Percentiles rank a stretch among this genome's conserved stretches.
phyloP scores from a whole-genome alignment of 1,140 invertebrate genomes.

The Pseudachorutes palmiensis region DNA sequence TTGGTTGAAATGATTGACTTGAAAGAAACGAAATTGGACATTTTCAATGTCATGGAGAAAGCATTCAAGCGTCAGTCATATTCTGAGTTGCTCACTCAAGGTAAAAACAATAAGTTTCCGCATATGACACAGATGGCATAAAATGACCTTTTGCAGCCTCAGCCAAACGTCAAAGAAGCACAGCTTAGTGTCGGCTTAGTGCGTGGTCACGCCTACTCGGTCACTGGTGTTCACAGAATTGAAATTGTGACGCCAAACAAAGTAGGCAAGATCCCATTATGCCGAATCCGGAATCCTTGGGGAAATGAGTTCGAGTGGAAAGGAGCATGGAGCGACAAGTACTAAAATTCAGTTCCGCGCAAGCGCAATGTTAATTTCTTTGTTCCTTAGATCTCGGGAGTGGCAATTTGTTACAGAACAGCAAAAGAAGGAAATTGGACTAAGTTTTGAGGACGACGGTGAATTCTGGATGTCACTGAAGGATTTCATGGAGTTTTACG shows the following conservation, averaged over 20 bases:
- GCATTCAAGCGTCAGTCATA: constrained; percentile 82
- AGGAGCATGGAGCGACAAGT: constrained; percentile 91
- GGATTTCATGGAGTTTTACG: constrained; percentile 67
- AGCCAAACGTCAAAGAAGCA: constrained; percentile 80
- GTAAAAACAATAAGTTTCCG: constrained; percentile 47
- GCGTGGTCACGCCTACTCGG: constrained; percentile 77
- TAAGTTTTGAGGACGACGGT: constrained; percentile 89
- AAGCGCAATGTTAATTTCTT: background rate
- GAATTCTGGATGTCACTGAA: constrained; percentile 97
- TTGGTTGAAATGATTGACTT: constrained; percentile 28
- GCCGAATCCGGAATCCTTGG: constrained; percentile 92
- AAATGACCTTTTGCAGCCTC: constrained; percentile 51
- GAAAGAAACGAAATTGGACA: constrained; percentile 66
- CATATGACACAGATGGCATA: background rate
- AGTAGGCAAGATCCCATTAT: constrained; percentile 65
- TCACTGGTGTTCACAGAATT: constrained; percentile 82
- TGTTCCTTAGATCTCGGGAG: constrained; percentile 61
- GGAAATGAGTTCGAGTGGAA: constrained; percentile 98
- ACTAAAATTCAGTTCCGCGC: constrained; percentile 39
- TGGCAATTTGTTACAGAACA: constrained; percentile 86
- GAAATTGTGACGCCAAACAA: constrained; percentile 76
- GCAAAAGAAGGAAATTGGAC: constrained; percentile 70
- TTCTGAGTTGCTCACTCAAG: constrained; percentile 97
- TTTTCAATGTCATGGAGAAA: constrained; percentile 88
- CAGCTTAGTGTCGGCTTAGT: constrained; percentile 83